Conservation (phyloP, 2,888 invertebrate genomes). For the Pardosa pseudoannulata region DNA sequence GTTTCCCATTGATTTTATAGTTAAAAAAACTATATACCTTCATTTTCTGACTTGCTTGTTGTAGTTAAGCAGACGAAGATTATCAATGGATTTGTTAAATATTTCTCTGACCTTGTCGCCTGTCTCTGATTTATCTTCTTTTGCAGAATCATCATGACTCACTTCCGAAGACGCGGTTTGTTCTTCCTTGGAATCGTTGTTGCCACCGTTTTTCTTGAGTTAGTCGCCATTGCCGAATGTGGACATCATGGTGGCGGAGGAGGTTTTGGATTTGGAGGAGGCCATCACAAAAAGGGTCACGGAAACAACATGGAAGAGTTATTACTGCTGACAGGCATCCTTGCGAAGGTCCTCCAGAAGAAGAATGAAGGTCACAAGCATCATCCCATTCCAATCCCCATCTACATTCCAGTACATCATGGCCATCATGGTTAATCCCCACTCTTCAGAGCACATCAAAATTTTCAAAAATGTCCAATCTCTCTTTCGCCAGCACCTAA, state of each 20-base stretch:
- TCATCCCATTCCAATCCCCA: constrained; percentile 56
- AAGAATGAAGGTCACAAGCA: constrained; percentile 26
- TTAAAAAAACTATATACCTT: no score
- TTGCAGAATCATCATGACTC: constrained; percentile 17
- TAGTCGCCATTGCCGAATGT: constrained; percentile 19
- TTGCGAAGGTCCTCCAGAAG: constrained; percentile 55
- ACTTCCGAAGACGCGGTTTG: constrained; percentile 23
- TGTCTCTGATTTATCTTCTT: no score
- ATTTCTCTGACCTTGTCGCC: no score
- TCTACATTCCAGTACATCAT: constrained; percentile 57
- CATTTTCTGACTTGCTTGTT: no score
- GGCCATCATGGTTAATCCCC: background rate
- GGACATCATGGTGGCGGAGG: constrained; percentile 5
- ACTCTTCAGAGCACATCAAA: background rate
- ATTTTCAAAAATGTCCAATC: background rate
- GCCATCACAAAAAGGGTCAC: constrained; percentile 8
- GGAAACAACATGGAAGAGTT: constrained; percentile 58
- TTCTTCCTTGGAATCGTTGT: constrained; percentile 35
- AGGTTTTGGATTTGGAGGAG: background rate
- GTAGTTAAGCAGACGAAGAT: no score
- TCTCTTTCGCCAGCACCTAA: no score
- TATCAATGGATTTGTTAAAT: no score
- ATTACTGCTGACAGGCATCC: constrained; percentile 53
- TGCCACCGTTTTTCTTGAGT: constrained; percentile 24
- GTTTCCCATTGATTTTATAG: no score